Evolutionary conservation across 2,797 vertebrate species (phyloP), one percentile per base, ranked within the genome.

Genomic region (Schizopygopsis pylzovi): DNA sequence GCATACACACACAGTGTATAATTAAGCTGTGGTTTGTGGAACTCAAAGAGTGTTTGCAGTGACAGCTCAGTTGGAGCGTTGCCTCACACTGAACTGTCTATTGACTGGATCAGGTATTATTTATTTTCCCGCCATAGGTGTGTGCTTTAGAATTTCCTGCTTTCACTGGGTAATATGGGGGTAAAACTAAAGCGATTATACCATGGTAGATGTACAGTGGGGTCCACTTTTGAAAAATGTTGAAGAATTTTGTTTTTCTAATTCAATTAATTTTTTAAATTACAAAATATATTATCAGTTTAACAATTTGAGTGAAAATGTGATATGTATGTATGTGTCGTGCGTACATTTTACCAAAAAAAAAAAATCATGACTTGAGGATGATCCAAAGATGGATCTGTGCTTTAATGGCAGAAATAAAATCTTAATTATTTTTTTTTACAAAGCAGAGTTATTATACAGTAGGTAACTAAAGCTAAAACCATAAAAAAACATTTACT

Each of bases 1-100:
- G 7, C 68, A n/a, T 12, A 25, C 72, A 28, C 45, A 39, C 37
- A 70, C 81, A 67, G 68, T 75, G 77, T 87, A 79, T 83, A 81
- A 88, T 85, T 83, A 88, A 80, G 39, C 22, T 83, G 75, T 68
- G 87, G 72, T 85, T 85, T 75, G 37, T 84, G 78, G 71, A 81
- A 43, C 33, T 13, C 15, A 1, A 18, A 41, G 79, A 54, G 79
- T 88, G 77, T 85, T 79, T 88, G 68, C 75, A 70, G 22, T 72
- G 77, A 86, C 71, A 73, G 56, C 63, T 68, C 68, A 75, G 71
- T 82, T 85, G 71, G 73, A 81, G 76, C 41, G 4, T 54, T 82
- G 67, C 49, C 47, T 85, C 56, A 79, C 68, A 83, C 56, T 80
- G 65, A 87, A 72, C 68, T 11, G 49, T 25, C 68, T 59, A n/a